Percentiles rank a stretch among this genome's conserved stretches.
Conservation (phyloP, 2,888 invertebrate species). For the Ecliptopera silaceata region DNA sequence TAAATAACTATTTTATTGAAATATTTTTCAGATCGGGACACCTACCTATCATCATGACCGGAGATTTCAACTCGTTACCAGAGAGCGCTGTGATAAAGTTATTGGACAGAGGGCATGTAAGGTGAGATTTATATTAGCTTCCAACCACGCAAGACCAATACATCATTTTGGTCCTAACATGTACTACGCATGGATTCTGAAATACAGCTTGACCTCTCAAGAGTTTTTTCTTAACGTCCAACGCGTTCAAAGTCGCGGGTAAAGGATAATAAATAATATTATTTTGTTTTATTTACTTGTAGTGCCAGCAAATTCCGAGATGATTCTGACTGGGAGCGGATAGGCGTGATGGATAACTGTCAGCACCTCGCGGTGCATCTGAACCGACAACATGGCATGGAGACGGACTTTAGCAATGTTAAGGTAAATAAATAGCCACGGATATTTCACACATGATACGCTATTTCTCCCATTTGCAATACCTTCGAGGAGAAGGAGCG, state of each 20-base stretch:
- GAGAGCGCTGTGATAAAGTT: slow-evolving; percentile 88
- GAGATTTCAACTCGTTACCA: slow-evolving; percentile 95
- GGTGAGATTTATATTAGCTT: slow-evolving; percentile 45
- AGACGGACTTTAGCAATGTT: slow-evolving; percentile 50
- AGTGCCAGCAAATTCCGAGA: slow-evolving; percentile 58
- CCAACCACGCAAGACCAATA: too few relatives aligned
- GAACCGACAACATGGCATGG: slow-evolving; percentile 62
- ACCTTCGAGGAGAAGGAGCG: too few relatives aligned
- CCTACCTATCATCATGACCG: slow-evolving; percentile 92
- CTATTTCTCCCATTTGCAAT: too few relatives aligned
- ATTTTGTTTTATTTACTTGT: slow-evolving; percentile 23
- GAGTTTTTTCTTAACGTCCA: too few relatives aligned
- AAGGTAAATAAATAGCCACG: too few relatives aligned
- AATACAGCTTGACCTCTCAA: too few relatives aligned
- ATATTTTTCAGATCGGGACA: slow-evolving; percentile 68
- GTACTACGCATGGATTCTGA: too few relatives aligned
- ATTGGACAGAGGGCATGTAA: slow-evolving; percentile 85
- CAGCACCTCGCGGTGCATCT: slow-evolving; percentile 80
- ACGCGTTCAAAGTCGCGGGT: too few relatives aligned
- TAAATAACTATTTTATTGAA: too few relatives aligned
- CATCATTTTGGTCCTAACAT: too few relatives aligned
- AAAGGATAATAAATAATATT: not conserved
- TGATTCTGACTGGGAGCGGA: slow-evolving; percentile 74
- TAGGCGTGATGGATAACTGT: slow-evolving; percentile 83
- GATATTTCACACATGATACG: too few relatives aligned